Conservation (phyloP, 1,140 invertebrate genomes). For the Euura lappo region DNA sequence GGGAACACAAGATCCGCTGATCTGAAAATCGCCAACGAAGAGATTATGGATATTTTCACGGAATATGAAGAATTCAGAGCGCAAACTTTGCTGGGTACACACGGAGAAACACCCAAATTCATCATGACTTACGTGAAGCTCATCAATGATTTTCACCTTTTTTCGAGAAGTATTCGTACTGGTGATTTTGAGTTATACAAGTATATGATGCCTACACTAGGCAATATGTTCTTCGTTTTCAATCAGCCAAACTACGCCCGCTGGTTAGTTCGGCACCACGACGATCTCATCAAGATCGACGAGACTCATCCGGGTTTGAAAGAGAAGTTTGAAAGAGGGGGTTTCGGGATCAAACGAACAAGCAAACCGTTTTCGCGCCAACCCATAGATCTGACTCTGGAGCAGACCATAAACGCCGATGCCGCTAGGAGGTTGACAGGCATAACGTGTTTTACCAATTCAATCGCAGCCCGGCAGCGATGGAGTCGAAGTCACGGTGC, state of each 20-base stretch:
- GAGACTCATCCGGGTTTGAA: conserved; percentile 37
- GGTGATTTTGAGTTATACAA: conserved; percentile 32
- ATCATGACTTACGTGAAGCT: conserved; percentile 29
- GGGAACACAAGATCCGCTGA: no score
- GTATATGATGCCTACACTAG: conserved; percentile 27
- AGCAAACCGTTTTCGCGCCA: conserved; percentile 35
- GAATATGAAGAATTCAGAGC: conserved; percentile 34
- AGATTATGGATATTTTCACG: conserved; percentile 21
- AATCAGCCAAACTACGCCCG: conserved; percentile 34
- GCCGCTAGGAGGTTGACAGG: conserved; percentile 12
- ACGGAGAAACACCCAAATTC: conserved; percentile 31
- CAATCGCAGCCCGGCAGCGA: conserved; percentile 32
- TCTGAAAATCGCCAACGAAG: no score
- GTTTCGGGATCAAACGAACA: conserved; percentile 33
- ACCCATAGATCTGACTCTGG: conserved; percentile 35
- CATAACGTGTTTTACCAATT: conserved; percentile 29
- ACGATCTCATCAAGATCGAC: conserved; percentile 27
- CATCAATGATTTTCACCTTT: conserved; percentile 27
- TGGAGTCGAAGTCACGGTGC: conserved; percentile 27
- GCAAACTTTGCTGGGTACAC: conserved; percentile 20
- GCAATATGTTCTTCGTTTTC: conserved; percentile 34
- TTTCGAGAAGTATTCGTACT: conserved; percentile 31
- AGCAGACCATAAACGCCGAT: conserved; percentile 40
- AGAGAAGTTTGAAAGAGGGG: conserved; percentile 30
- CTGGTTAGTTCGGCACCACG: conserved; percentile 12